These are phyloP conservation scores for Sebastolobus alascanus DNA, from an alignment of 2,797 vertebrate genomes.

Conservation along the genomic window DNA sequence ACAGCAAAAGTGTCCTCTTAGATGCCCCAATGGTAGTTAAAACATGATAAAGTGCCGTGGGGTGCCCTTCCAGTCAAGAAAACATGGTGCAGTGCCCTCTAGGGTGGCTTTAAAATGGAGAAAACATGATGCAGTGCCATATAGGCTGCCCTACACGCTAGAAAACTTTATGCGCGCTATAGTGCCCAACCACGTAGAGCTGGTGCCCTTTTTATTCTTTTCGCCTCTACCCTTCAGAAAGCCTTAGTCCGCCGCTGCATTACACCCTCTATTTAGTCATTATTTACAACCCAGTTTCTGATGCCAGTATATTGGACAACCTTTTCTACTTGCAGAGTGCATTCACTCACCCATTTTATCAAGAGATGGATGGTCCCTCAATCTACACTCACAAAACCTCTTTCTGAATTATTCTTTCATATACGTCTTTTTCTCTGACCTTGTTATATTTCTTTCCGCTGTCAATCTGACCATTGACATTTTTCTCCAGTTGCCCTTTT, in stretches of 20 bases:
- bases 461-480: not conserved
- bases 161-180: too few relatives aligned
- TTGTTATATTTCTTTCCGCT: constrained; percentile 1
- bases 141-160: too few relatives aligned
- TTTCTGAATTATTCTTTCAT: not conserved
- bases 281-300: not conserved
- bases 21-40: too few relatives aligned
- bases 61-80: too few relatives aligned
- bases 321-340: not conserved
- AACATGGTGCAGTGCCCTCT: too few relatives aligned
- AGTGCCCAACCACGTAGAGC: too few relatives aligned
- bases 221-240: too few relatives aligned
- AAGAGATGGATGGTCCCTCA: not conserved
- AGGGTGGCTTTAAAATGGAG: too few relatives aligned
- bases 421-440: constrained; percentile 1
- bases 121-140: too few relatives aligned
- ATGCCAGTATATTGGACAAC: not conserved
- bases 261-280: not conserved
- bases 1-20: too few relatives aligned
- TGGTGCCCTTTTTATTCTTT: too few relatives aligned
- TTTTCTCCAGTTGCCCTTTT: not conserved
- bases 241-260: not conserved
- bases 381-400: constrained; percentile 4
- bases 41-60: too few relatives aligned
- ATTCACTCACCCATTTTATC: not conserved